Conservation (phyloP, 2,888 invertebrate genomes). For the Resseliella maxima region DNA sequence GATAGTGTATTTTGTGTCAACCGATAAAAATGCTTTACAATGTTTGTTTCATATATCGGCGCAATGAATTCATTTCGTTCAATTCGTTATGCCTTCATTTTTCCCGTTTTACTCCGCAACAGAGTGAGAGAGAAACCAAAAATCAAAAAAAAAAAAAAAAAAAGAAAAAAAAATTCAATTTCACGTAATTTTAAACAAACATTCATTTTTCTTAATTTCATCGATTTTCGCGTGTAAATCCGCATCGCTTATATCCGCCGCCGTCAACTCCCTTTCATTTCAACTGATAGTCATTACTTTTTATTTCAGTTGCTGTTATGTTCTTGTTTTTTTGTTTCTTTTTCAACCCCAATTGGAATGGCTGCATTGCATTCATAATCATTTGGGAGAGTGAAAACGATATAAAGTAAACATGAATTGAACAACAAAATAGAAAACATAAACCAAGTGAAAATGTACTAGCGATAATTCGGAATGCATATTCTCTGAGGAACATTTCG, state of each 20-base stretch:
- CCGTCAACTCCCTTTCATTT: not conserved
- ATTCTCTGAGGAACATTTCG: not conserved
- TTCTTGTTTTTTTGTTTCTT: not conserved
- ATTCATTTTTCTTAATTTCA: conserved; percentile 44
- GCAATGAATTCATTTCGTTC: not conserved
- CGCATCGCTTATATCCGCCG: no score
- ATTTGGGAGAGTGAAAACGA: not conserved
- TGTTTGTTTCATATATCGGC: not conserved
- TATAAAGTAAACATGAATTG: not conserved
- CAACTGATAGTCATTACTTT: not conserved
- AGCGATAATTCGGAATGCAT: not conserved
- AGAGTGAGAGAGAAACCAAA: no score
- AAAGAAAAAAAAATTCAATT: conserved; percentile 55
- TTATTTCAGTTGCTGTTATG: not conserved
- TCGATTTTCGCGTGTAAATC: not conserved
- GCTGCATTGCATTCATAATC: not conserved
- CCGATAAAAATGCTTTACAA: not conserved
- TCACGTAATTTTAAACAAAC: conserved; percentile 7
- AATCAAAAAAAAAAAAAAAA: no score
- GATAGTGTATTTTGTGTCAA: conserved; percentile 10
- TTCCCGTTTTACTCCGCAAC: not conserved
- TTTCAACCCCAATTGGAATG: not conserved
- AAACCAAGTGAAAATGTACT: not conserved
- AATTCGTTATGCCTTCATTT: not conserved
- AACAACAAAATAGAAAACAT: not conserved